Conservation (phyloP, 92 coral and sea anemone species). For the Parazoanthus atlanticus region DNA sequence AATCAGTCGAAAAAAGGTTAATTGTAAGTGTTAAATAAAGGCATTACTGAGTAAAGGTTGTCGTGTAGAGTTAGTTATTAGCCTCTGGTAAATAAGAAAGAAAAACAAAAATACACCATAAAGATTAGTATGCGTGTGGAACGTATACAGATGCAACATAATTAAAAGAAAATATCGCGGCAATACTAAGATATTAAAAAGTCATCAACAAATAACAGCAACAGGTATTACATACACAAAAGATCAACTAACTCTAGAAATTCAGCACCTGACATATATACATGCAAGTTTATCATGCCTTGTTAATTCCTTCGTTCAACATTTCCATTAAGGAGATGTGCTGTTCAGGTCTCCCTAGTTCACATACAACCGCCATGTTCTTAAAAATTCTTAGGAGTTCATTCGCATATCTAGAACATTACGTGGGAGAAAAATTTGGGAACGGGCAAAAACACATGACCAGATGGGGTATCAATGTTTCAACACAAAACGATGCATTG, state of each 20-base stretch:
- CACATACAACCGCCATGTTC: too few relatives aligned
- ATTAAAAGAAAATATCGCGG: not conserved
- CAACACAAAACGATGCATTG: too few relatives aligned
- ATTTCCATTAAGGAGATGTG: too few relatives aligned
- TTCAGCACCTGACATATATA: too few relatives aligned
- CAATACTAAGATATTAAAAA: too few relatives aligned
- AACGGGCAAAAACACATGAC: too few relatives aligned
- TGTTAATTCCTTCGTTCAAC: too few relatives aligned
- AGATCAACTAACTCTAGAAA: not conserved
- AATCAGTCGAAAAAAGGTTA: not conserved
- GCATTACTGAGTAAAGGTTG: not conserved
- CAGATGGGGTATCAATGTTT: too few relatives aligned
- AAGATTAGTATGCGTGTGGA: not conserved
- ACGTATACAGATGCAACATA: not conserved
- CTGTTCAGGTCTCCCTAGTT: too few relatives aligned
- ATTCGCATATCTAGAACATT: too few relatives aligned
- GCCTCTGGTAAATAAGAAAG: not conserved
- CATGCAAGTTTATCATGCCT: not conserved
- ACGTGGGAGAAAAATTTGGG: too few relatives aligned
- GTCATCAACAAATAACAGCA: not conserved
- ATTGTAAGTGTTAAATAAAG: not conserved
- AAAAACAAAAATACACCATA: not conserved
- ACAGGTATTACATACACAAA: not conserved
- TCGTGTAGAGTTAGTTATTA: not conserved
- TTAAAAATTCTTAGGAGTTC: too few relatives aligned